phyloP scores from a whole-genome alignment of 1,140 invertebrate species.

The Coptotermes formosanus region DNA sequence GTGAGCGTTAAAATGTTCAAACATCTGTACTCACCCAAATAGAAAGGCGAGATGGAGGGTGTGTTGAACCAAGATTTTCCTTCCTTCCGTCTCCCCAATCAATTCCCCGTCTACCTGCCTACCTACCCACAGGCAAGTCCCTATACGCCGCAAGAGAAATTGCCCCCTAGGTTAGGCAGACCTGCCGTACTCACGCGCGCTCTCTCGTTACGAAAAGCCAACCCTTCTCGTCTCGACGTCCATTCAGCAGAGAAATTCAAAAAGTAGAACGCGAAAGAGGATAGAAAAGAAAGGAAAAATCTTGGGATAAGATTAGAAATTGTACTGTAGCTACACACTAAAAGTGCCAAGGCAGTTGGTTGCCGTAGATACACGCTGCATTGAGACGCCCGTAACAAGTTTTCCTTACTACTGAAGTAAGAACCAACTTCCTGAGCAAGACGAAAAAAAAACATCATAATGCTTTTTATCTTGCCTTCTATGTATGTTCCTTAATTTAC shows the following conservation, averaged over 20 bases:
- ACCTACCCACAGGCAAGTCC: neutral
- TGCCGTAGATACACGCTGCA: too few species aligned
- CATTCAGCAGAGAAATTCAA: constrained; percentile 27
- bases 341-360: too few species aligned
- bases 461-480: too few species aligned
- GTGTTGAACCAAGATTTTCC: constrained; percentile 16
- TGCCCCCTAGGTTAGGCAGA: constrained; percentile 22
- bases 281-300: neutral
- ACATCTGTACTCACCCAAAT: constrained; percentile 1
- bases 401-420: too few species aligned
- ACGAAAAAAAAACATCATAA: too few species aligned
- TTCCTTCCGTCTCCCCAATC: constrained; percentile 6
- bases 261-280: neutral
- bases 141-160: constrained; percentile 12
- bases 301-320: constrained; percentile 10
- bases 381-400: too few species aligned
- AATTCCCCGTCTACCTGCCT: constrained; percentile 21
- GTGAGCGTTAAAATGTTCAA: neutral
- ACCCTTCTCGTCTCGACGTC: constrained; percentile 1
- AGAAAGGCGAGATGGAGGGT: neutral
- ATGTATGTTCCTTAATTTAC: too few species aligned
- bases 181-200: neutral
- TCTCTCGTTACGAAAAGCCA: constrained; percentile 24
- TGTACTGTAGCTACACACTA: neutral
- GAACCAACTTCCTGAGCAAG: too few species aligned